These are phyloP conservation scores for Chymomyza caudatula DNA, from an alignment of 2,888 invertebrate genomes.

Conservation along the genomic window DNA sequence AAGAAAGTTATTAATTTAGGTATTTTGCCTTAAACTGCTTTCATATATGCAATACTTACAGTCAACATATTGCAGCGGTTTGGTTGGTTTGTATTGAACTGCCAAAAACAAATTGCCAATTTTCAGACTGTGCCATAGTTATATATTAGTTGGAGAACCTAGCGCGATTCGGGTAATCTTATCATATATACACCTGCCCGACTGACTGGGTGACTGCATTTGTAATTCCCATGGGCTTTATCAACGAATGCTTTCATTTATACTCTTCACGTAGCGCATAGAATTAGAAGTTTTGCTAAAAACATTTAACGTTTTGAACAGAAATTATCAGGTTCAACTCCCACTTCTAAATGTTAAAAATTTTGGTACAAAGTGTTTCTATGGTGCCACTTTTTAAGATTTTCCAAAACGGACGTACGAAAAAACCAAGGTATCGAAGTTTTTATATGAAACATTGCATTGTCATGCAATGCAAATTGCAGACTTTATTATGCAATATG, in stretches of 20 bases:
- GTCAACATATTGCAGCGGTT: conserved; percentile 58
- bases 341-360: too few relatives aligned
- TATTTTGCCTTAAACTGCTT: neutral
- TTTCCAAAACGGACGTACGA: too few relatives aligned
- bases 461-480: too few relatives aligned
- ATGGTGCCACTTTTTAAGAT: too few relatives aligned
- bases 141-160: conserved; percentile 43
- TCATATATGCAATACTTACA: conserved; percentile 47
- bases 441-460: too few relatives aligned
- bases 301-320: too few relatives aligned
- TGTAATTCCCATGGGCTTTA: conserved; percentile 28
- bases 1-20: neutral
- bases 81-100: conserved; percentile 27
- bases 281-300: too few relatives aligned
- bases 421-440: too few relatives aligned
- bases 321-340: too few relatives aligned
- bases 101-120: conserved; percentile 47
- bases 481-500: too few relatives aligned
- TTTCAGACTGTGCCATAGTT: conserved; percentile 24
- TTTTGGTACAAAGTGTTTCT: too few relatives aligned
- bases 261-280: neutral
- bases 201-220: conserved; percentile 17
- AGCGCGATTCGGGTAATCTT: conserved; percentile 27
- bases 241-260: conserved; percentile 8
- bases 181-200: conserved; percentile 15